Conservation (phyloP, 1,140 invertebrate species). For the Apis cerana region DNA sequence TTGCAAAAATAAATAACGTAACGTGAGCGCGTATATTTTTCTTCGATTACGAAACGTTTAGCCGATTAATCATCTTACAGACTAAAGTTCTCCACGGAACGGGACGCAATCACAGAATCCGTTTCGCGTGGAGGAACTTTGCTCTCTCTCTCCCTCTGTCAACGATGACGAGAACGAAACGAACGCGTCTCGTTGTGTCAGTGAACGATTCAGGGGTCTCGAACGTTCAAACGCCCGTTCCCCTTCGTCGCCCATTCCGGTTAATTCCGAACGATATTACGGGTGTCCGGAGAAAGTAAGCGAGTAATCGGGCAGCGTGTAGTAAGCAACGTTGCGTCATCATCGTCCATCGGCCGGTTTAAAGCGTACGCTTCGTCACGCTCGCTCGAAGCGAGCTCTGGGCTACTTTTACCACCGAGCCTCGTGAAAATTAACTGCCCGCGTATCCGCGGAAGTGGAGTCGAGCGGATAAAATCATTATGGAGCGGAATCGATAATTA, state of each 20-base stretch:
- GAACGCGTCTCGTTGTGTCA: slow-evolving; percentile 13
- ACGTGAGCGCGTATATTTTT: too few relatives aligned
- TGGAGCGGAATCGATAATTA: too few relatives aligned
- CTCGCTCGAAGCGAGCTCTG: slow-evolving; percentile 10
- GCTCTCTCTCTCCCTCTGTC: too few relatives aligned
- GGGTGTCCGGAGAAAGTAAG: slow-evolving; percentile 51
- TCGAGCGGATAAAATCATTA: neutral
- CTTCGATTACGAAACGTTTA: too few relatives aligned
- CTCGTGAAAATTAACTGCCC: neutral
- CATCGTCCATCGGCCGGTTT: slow-evolving; percentile 29
- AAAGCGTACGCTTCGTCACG: slow-evolving; percentile 34
- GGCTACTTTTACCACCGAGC: slow-evolving; percentile 32
- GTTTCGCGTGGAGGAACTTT: too few relatives aligned
- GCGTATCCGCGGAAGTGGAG: neutral
- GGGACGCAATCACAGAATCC: too few relatives aligned
- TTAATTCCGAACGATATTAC: slow-evolving; percentile 48
- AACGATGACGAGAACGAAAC: too few relatives aligned
- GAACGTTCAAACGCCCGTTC: slow-evolving; percentile 35
- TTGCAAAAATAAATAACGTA: too few relatives aligned
- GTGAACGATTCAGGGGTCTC: slow-evolving; percentile 25
- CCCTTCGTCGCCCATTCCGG: slow-evolving; percentile 35
- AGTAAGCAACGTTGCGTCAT: slow-evolving; percentile 28
- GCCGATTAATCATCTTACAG: too few relatives aligned
- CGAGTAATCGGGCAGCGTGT: slow-evolving; percentile 35
- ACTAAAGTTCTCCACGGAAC: too few relatives aligned